A percentile compares a stretch with the other conserved stretches of the same genome.
Conservation (phyloP, 1,140 invertebrate genomes). For the Bombus breviceps region DNA sequence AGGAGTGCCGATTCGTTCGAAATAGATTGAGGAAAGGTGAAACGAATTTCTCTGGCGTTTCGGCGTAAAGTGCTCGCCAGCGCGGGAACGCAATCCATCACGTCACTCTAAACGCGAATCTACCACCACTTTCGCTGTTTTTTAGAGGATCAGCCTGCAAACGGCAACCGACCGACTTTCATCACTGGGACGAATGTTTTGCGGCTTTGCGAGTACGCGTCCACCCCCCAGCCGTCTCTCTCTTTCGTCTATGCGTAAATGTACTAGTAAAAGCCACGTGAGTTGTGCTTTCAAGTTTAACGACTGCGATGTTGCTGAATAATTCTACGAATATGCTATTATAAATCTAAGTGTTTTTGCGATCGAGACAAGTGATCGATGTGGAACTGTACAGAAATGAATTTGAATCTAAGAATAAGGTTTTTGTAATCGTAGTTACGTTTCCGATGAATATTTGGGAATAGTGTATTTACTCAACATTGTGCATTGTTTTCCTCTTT, state of each 20-base stretch:
- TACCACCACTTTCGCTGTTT: constrained; percentile 29
- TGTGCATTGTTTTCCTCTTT: too few relatives aligned
- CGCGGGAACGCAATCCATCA: constrained; percentile 19
- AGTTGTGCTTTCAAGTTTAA: constrained; percentile 15
- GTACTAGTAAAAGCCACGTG: background rate
- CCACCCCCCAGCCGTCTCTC: too few relatives aligned
- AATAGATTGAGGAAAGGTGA: constrained; percentile 1
- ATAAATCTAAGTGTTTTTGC: background rate
- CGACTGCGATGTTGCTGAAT: constrained; percentile 1
- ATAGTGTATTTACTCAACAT: background rate
- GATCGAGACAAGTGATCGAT: too few relatives aligned
- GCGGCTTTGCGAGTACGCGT: constrained; percentile 8
- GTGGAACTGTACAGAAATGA: background rate
- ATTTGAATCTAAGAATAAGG: background rate
- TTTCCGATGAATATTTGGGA: background rate
- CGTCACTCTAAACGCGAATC: constrained; percentile 14
- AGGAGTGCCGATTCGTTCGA: background rate
- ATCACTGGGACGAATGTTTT: constrained; percentile 24
- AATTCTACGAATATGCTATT: background rate
- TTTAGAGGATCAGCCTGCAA: constrained; percentile 18
- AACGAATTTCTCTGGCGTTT: constrained; percentile 4
- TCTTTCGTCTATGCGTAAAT: background rate
- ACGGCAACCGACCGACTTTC: constrained; percentile 29
- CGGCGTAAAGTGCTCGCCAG: background rate
- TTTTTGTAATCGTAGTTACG: background rate